Conservation (phyloP, 2,113 vertebrate genomes). For the Sterna hirundo region DNA sequence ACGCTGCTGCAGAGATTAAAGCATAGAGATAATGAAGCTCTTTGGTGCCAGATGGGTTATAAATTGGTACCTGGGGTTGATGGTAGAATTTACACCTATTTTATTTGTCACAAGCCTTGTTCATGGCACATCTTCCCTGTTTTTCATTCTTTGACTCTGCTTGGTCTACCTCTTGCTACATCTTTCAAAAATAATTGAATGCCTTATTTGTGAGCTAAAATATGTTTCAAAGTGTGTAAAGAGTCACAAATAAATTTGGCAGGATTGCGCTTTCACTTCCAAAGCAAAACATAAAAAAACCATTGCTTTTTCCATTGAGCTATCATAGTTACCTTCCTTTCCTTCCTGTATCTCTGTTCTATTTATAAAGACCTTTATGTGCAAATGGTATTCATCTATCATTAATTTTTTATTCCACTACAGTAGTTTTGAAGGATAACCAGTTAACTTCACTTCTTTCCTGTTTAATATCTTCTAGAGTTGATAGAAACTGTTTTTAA, state of each 20-base stretch:
- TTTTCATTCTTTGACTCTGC: neutral
- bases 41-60: neutral
- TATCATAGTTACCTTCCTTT: neutral
- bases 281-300: neutral
- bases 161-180: neutral
- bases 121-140: neutral
- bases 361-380: constrained; percentile 26
- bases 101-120: neutral
- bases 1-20: neutral
- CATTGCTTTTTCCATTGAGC: neutral
- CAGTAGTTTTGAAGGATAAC: constrained; percentile 32
- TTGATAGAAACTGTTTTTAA: neutral
- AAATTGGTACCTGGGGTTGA: neutral
- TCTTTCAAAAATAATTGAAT: neutral
- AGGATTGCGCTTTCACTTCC: neutral
- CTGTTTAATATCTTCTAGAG: neutral
- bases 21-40: neutral
- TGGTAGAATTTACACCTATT: neutral
- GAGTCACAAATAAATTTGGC: neutral
- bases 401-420: constrained; percentile 32
- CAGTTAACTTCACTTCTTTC: neutral
- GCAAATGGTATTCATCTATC: neutral
- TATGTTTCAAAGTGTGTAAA: neutral
- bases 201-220: neutral
- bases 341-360: constrained; percentile 7